phyloP scores from a whole-genome alignment of 1,140 invertebrate species.

The Zophobas atratus region DNA sequence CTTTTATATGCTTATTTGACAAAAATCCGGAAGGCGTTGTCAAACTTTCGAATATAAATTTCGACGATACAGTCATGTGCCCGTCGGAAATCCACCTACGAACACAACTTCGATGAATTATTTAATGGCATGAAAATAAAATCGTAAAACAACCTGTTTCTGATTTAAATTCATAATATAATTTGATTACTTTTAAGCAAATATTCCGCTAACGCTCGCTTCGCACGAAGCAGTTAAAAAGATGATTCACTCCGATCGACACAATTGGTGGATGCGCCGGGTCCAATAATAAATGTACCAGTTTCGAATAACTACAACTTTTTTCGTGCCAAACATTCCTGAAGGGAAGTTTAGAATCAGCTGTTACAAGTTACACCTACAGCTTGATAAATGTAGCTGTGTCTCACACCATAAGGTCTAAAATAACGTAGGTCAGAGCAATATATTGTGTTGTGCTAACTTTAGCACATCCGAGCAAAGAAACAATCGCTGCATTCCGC shows the following conservation, averaged over 20 bases:
- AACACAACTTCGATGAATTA: slow-evolving; percentile 24
- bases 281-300: slow-evolving; percentile 11
- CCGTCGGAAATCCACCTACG: slow-evolving; percentile 17
- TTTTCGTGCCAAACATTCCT: slow-evolving; percentile 26
- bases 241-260: slow-evolving; percentile 7
- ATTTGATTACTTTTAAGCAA: slow-evolving; percentile 24
- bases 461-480: slow-evolving; percentile 21
- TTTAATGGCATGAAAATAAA: slow-evolving; percentile 29
- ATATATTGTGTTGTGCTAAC: slow-evolving; percentile 38
- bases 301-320: slow-evolving; percentile 8
- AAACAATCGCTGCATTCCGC: slow-evolving; percentile 19
- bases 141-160: slow-evolving; percentile 4
- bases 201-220: slow-evolving; percentile 9
- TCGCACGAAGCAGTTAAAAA: slow-evolving; percentile 29
- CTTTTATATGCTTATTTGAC: slow-evolving; percentile 46
- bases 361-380: slow-evolving; percentile 41
- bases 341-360: slow-evolving; percentile 35
- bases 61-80: background rate
- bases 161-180: slow-evolving; percentile 35
- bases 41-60: no score
- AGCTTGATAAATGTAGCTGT: slow-evolving; percentile 33
- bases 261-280: slow-evolving; percentile 16
- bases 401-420: slow-evolving; percentile 40
- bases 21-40: slow-evolving; percentile 19
- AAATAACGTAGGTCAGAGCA: slow-evolving; percentile 32